These are phyloP conservation scores for Cyclura pinguis DNA, from an alignment of 2,797 vertebrate genomes.

Conservation along the genomic window DNA sequence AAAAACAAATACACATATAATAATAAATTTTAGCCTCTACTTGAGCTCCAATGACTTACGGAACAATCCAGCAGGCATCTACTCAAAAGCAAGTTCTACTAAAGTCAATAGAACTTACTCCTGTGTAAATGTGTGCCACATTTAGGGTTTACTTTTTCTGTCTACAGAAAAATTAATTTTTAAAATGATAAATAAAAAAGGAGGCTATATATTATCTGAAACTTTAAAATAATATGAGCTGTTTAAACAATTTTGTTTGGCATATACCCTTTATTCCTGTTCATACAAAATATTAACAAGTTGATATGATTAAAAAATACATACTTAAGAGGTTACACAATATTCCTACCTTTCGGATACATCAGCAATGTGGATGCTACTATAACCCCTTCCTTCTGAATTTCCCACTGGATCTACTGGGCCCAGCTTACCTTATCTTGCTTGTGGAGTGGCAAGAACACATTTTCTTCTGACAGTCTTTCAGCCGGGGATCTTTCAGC, in stretches of 20 bases:
- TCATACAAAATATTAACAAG: background rate
- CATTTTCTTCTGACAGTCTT: conserved; percentile 12
- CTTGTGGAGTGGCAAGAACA: background rate
- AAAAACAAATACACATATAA: conserved; percentile 20
- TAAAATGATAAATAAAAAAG: conserved; percentile 18
- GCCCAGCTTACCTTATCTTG: background rate
- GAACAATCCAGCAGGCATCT: background rate
- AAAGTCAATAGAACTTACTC: background rate
- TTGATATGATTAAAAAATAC: background rate
- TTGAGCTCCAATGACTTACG: conserved; percentile 54
- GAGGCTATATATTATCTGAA: background rate
- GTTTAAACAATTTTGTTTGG: fast-evolving
- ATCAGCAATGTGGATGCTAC: no score
- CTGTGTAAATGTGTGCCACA: background rate
- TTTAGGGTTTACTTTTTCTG: conserved; percentile 51
- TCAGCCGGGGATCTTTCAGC: background rate
- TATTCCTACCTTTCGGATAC: background rate
- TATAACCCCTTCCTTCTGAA: background rate
- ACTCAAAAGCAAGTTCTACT: background rate
- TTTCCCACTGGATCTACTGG: background rate
- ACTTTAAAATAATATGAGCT: background rate
- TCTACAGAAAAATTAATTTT: conserved; percentile 48
- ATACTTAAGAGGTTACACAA: background rate
- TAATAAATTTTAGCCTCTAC: conserved; percentile 59
- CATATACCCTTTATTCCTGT: background rate